phyloP scores from a whole-genome alignment of 2,113 vertebrate genomes.

The Crotalus helleri region DNA sequence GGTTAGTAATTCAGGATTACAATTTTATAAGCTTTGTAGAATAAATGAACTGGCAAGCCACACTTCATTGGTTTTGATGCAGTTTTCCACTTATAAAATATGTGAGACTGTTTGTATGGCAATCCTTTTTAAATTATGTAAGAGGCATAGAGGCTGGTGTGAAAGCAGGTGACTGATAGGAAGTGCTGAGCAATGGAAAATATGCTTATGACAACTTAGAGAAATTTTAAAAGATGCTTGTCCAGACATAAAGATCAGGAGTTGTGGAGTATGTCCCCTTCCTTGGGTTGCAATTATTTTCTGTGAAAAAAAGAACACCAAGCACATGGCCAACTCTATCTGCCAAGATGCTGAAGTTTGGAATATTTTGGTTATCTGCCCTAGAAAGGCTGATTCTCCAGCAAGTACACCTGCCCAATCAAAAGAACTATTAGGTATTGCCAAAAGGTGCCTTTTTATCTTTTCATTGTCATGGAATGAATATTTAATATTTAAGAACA shows the following conservation, averaged over 20 bases:
- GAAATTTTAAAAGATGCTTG: background rate
- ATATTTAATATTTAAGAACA: constrained; percentile 37
- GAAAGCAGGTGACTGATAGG: constrained; percentile 32
- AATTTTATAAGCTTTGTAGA: background rate
- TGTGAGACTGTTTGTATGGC: constrained; percentile 13
- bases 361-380: background rate
- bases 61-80: constrained; percentile 38
- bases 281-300: constrained; percentile 6
- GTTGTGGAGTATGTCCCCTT: background rate
- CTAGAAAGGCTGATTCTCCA: constrained; percentile 43
- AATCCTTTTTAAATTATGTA: constrained; percentile 45
- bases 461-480: constrained; percentile 37
- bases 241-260: background rate
- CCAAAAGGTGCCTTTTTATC: constrained; percentile 47
- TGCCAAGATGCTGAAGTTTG: constrained; percentile 22
- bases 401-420: constrained; percentile 32
- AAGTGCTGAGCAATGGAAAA: constrained; percentile 37
- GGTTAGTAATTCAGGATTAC: background rate
- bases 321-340: background rate
- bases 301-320: constrained; percentile 1
- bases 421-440: background rate
- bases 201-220: constrained; percentile 25
- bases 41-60: background rate
- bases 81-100: constrained; percentile 44
- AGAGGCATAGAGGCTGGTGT: background rate